A percentile compares a stretch with the other conserved stretches of the same genome.
phyloP scores from a whole-genome alignment of 2,797 vertebrate genomes.

The Momotus momota region DNA sequence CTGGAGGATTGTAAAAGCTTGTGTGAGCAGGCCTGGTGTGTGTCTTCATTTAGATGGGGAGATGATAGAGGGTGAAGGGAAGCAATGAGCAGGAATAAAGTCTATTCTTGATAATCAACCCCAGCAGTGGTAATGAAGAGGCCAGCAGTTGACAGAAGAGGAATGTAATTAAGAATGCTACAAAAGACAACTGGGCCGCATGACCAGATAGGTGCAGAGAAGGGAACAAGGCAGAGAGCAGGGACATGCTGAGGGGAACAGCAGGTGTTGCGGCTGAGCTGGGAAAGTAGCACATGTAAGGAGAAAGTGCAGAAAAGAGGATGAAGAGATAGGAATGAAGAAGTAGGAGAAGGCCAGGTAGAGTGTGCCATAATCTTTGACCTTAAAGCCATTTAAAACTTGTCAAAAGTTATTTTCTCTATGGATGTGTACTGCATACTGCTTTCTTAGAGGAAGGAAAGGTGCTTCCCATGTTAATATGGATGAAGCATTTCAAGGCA shows the following conservation, averaged over 20 bases:
- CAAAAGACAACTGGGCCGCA: not conserved
- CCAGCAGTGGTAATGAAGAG: not conserved
- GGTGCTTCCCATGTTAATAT: not conserved
- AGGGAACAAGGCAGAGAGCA: not conserved
- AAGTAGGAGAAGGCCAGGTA: not conserved
- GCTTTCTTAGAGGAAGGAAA: not conserved
- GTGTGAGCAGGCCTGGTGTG: fast-evolving
- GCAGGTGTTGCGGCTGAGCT: not conserved
- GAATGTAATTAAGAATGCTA: not conserved
- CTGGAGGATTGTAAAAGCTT: not conserved
- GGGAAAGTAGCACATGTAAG: not conserved
- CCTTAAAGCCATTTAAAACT: not conserved
- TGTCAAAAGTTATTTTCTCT: not conserved
- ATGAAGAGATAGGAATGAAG: not conserved
- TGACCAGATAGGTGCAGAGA: not conserved
- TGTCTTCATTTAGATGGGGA: not conserved
- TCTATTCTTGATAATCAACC: not conserved
- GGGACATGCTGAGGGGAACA: not conserved
- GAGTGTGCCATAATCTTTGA: not conserved
- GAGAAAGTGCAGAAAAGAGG: not conserved
- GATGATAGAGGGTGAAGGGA: not conserved
- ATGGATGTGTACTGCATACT: fast-evolving
- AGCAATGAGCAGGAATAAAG: not conserved
- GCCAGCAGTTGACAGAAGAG: not conserved
- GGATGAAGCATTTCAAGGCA: not conserved